Evolutionary conservation across 2,113 vertebrate species (phyloP), one percentile per base, ranked within the genome.

Genomic region (Ictalurus punctatus): DNA sequence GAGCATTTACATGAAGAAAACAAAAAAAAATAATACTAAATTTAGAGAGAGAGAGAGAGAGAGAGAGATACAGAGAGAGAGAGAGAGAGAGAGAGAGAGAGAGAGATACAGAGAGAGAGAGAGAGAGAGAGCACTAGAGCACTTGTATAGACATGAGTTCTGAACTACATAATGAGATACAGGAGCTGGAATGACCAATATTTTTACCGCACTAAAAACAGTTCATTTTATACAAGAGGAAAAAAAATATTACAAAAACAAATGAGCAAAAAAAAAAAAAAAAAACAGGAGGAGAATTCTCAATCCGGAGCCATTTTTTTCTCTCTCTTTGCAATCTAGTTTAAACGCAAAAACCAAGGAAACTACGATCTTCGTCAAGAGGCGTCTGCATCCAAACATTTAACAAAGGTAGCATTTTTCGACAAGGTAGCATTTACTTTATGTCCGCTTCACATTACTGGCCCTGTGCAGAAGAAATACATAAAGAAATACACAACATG

Each of bases 381-480:
- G 98, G 96, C 98, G 98, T 98, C 98, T 98, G 98, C 98, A 99
- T 99, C 98, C 98, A 98, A 98, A 99, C 97, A 99, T 99, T 98
- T 98, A 99, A 99, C 98, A 99, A 98, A 99, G 97, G 98, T 48
- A 48, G 44, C 44, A 94, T 97, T 98, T 98, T 98, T 99, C 98
- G 97, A 99, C 98, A 99, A 98, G 98, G 98, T 97, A 98, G 98
- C 97, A 99, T 98, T 98, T 98, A 99, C 97, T 98, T 97, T 99
- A 97, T 99, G 98, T 99, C 98, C 98, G 97, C 98, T 99, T 99
- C 98, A 98, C 98, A 99, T 99, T 99, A 99, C 98, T 99, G 98
- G 98, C 97, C 98, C 98, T 99, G 98, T 98, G 97, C 98, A 99
- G 97, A 98, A 97, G 97, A 99, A 97, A 99, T 99, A 99, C 98